A percentile compares a stretch with the other conserved stretches of the same genome.
These are phyloP conservation scores for Megaceryle maxima DNA, from an alignment of 2,113 vertebrate genomes.

Conservation along the genomic window DNA sequence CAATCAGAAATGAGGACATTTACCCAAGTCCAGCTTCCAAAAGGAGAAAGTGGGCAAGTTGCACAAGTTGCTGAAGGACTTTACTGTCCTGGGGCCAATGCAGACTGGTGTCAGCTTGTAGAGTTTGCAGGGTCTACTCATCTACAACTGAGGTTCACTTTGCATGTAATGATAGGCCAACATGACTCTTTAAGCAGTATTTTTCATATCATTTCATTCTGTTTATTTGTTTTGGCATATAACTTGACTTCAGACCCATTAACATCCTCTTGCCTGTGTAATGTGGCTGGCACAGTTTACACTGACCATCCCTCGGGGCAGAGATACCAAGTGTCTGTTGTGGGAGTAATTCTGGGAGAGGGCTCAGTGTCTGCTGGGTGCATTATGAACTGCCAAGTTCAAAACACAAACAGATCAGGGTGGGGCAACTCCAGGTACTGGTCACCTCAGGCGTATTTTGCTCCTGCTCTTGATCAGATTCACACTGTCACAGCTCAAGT, in stretches of 20 bases:
- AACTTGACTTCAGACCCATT: background rate
- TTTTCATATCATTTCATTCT: background rate
- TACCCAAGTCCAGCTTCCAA: background rate
- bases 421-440: background rate
- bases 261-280: background rate
- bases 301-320: background rate
- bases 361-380: background rate
- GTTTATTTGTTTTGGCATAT: background rate
- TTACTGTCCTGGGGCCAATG: background rate
- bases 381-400: background rate
- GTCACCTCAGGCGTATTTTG: background rate
- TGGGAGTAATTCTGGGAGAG: background rate
- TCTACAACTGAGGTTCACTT: background rate
- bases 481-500: background rate
- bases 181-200: background rate
- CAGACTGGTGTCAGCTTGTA: background rate
- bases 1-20: background rate
- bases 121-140: background rate
- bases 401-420: background rate
- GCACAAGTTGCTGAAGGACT: background rate
- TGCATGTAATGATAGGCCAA: background rate
- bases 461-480: background rate
- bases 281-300: background rate
- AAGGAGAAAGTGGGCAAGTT: background rate
- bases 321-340: background rate